Evolutionary conservation across 2,113 vertebrate species (phyloP).

Genomic region (Mastomys natalensis): DNA sequence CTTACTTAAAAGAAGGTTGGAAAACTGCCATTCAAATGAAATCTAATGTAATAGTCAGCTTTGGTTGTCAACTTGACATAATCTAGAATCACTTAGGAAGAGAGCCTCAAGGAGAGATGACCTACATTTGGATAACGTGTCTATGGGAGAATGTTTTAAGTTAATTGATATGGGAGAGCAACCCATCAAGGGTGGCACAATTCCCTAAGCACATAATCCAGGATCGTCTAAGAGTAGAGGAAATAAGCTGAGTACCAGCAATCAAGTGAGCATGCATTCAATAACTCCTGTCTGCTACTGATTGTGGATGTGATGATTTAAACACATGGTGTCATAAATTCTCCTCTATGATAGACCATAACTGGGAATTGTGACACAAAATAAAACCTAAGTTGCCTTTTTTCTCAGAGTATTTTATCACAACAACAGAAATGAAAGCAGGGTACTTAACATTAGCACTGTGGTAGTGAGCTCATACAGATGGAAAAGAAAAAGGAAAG

Average conservation of each 20-base stretch:
- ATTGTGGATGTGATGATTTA: not conserved
- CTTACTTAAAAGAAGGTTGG: not conserved
- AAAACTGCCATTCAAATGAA: not conserved
- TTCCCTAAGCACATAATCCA: not conserved
- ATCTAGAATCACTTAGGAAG: not conserved
- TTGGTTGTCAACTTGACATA: not conserved
- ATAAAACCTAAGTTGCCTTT: not conserved
- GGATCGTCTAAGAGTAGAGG: not conserved
- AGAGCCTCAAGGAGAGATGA: not conserved
- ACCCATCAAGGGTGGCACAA: not conserved
- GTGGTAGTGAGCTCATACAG: not conserved
- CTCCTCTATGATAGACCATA: not conserved
- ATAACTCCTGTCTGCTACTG: not conserved
- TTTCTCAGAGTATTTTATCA: not conserved
- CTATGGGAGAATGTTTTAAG: not conserved
- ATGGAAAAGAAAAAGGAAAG: constrained; percentile 18
- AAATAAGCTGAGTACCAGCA: not conserved
- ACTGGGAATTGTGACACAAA: not conserved
- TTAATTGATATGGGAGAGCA: not conserved
- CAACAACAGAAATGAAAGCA: not conserved
- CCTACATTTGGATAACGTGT: not conserved
- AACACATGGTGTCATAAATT: not conserved
- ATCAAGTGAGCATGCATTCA: not conserved
- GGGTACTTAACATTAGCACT: not conserved
- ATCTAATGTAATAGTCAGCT: not conserved